Evolutionary conservation across 23 tunicate genomes (phyloP).

Genomic region (Botrylloides violaceus): DNA sequence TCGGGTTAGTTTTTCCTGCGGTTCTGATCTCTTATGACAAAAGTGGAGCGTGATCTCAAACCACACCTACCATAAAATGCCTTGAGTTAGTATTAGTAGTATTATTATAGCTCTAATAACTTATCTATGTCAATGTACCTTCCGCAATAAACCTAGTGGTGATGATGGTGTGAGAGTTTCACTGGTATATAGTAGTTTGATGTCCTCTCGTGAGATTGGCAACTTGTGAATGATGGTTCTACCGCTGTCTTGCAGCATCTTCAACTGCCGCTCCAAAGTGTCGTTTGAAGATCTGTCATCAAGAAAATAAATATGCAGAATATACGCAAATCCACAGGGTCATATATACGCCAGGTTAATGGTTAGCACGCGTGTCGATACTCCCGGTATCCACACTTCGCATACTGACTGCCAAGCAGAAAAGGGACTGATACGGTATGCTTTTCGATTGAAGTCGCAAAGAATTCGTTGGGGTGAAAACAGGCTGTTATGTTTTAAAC

Average conservation of each 20-base stretch:
- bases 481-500: too few species aligned
- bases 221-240: conserved; percentile 82
- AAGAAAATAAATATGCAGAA: neutral
- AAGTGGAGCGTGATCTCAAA: conserved; percentile 94
- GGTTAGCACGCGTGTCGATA: too few species aligned
- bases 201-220: conserved; percentile 63
- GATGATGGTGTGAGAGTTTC: conserved; percentile 45
- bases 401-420: too few species aligned
- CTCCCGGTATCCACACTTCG: too few species aligned
- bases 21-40: conserved; percentile 79
- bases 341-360: too few species aligned
- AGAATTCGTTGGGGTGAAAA: too few species aligned
- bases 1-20: conserved; percentile 79
- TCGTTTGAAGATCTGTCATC: conserved; percentile 71
- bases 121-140: too few species aligned
- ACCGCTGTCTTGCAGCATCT: conserved; percentile 80
- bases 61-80: conserved; percentile 75
- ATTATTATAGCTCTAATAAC: too few species aligned
- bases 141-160: conserved; percentile 73
- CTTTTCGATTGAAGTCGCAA: too few species aligned
- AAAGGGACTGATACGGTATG: too few species aligned
- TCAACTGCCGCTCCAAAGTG: conserved; percentile 69
- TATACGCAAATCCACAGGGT: too few species aligned
- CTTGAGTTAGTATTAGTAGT: too few species aligned
- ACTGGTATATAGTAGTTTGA: conserved; percentile 66